These are phyloP conservation scores for Mirounga angustirostris DNA, from an alignment of 2,113 vertebrate genomes.

Conservation along the genomic window DNA sequence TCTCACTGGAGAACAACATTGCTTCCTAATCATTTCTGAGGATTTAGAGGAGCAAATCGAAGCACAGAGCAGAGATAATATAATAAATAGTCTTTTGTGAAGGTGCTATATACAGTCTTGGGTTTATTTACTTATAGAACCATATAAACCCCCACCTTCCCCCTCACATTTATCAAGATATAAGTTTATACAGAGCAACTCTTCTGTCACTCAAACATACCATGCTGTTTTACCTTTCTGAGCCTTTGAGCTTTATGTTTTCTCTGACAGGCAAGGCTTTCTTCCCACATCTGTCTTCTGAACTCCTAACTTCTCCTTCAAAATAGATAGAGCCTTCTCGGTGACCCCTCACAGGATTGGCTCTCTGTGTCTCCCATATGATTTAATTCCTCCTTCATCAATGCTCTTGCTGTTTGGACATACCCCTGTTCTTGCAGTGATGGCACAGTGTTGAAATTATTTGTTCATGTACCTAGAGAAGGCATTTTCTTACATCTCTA, in stretches of 20 bases:
- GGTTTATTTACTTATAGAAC: background rate
- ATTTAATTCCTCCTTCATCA: background rate
- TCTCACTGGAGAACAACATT: background rate
- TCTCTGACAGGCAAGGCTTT: background rate
- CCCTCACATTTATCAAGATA: background rate
- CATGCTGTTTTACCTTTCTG: background rate
- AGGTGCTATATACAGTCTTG: background rate
- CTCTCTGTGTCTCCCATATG: background rate
- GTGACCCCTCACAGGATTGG: background rate
- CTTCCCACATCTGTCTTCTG: background rate
- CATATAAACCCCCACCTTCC: background rate
- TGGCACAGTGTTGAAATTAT: background rate
- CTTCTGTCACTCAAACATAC: background rate
- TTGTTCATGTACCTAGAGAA: background rate
- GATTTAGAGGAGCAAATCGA: slow-evolving; percentile 12
- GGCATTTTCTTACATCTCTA: background rate
- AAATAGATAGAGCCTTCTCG: background rate
- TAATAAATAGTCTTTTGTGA: background rate
- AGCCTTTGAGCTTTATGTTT: background rate
- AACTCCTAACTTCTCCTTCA: background rate
- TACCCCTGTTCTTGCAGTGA: background rate
- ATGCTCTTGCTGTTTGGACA: background rate
- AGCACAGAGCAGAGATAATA: background rate
- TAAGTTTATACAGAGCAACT: background rate
- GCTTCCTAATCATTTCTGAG: background rate